phyloP scores from a whole-genome alignment of 2,888 invertebrate genomes.

The Tetrapedia diversipes region DNA sequence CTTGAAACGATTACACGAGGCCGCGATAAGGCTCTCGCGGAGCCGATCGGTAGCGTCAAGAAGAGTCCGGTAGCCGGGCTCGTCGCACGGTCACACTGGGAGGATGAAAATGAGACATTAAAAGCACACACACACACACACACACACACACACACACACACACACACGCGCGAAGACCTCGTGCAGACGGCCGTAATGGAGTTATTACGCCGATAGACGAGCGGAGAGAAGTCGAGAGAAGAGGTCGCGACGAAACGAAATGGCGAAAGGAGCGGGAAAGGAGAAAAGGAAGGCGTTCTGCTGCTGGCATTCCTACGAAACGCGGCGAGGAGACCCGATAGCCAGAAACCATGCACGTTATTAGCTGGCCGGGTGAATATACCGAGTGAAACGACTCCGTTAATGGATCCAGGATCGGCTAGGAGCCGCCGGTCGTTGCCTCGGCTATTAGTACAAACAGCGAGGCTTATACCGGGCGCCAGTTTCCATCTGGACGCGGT shows the following conservation, averaged over 20 bases:
- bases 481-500: conserved; percentile 17
- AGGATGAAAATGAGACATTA: conserved; percentile 58
- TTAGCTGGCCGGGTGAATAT: conserved; percentile 38
- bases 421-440: conserved; percentile 36
- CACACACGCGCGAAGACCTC: too few relatives aligned
- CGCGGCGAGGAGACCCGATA: conserved; percentile 47
- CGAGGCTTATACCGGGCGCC: conserved; percentile 9
- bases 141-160: too few relatives aligned
- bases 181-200: conserved; percentile 51
- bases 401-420: conserved; percentile 54
- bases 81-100: conserved; percentile 19
- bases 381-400: conserved; percentile 54
- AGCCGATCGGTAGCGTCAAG: conserved; percentile 2
- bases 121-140: too few relatives aligned
- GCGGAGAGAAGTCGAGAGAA: not conserved
- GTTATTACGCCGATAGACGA: conserved; percentile 56
- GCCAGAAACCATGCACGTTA: conserved; percentile 49
- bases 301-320: conserved; percentile 52
- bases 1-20: conserved; percentile 38
- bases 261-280: not conserved
- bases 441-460: conserved; percentile 34
- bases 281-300: conserved; percentile 3
- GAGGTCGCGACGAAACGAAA: not conserved
- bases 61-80: conserved; percentile 43
- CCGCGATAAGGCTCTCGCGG: conserved; percentile 50